A percentile compares a stretch with the other conserved stretches of the same genome.
Evolutionary conservation across 2,888 invertebrate species (phyloP).

Genomic region (Sarcophaga rosellei): DNA sequence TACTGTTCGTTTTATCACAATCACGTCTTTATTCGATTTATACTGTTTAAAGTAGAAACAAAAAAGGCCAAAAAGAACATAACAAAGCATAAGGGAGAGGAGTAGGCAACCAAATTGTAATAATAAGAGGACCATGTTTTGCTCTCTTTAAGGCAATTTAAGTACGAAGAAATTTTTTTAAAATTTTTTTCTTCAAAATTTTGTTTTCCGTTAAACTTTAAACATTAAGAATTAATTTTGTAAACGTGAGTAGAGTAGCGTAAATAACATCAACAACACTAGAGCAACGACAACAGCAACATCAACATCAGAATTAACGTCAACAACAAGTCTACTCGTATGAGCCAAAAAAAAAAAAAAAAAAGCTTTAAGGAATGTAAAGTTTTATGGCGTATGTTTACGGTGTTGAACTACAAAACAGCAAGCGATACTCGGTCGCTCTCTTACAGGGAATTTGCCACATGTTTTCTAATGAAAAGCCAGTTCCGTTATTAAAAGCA

Average conservation of each 20-base stretch:
- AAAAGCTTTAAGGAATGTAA: slow-evolving; percentile 14
- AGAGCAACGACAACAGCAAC: neutral
- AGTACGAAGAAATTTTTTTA: neutral
- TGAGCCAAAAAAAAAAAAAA: neutral
- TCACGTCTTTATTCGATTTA: slow-evolving; percentile 62
- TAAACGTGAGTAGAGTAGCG: slow-evolving; percentile 41
- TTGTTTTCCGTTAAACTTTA: slow-evolving; percentile 10
- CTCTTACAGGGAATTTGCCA: slow-evolving; percentile 16
- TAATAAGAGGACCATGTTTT: neutral
- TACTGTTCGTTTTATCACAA: slow-evolving; percentile 30
- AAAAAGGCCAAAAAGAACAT: neutral
- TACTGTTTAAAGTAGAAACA: slow-evolving; percentile 24
- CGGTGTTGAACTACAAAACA: neutral
- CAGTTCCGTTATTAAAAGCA: slow-evolving; percentile 17
- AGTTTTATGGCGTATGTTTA: neutral
- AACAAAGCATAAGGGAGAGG: neutral
- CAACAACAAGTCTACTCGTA: neutral
- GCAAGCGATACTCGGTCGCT: neutral
- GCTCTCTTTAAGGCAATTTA: neutral
- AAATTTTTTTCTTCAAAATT: neutral
- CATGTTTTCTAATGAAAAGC: neutral
- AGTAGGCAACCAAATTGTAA: neutral
- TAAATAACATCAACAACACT: neutral
- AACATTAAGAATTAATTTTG: slow-evolving; percentile 63
- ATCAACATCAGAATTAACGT: neutral